Evolutionary conservation across 2,888 invertebrate genomes (phyloP).

Genomic region (Apotomis turbidana): DNA sequence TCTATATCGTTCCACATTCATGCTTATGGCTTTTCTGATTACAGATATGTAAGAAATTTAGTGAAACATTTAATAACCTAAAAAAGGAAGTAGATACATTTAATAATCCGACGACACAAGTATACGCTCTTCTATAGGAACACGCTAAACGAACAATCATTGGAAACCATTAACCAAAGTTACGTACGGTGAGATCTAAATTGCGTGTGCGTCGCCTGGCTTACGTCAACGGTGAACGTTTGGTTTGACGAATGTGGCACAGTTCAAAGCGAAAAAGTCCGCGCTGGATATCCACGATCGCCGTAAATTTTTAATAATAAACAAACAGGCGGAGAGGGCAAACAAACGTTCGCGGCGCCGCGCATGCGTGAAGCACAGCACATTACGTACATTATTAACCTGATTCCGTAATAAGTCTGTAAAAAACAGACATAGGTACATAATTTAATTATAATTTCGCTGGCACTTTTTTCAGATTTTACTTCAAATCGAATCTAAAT

Average conservation of each 20-base stretch:
- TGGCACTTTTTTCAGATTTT: too few species aligned
- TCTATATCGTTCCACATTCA: too few species aligned
- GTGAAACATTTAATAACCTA: too few species aligned
- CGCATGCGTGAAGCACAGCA: slow-evolving; percentile 55
- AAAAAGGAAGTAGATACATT: too few species aligned
- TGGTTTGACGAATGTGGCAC: slow-evolving; percentile 43
- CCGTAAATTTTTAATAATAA: slow-evolving; percentile 74
- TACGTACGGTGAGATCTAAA: neutral
- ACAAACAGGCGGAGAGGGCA: slow-evolving; percentile 68
- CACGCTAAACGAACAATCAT: neutral
- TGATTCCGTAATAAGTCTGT: neutral
- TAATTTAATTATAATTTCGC: too few species aligned
- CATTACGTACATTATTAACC: neutral
- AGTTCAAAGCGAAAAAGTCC: slow-evolving; percentile 66
- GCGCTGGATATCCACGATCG: slow-evolving; percentile 63
- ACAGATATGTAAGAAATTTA: too few species aligned
- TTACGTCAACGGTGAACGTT: slow-evolving; percentile 28
- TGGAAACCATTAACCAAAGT: neutral
- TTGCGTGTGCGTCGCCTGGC: slow-evolving; percentile 5
- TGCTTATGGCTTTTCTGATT: too few species aligned
- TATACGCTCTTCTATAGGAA: too few species aligned
- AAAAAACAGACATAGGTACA: too few species aligned
- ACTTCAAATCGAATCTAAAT: too few species aligned
- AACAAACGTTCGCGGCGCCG: slow-evolving; percentile 59
- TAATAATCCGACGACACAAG: too few species aligned